Percentiles rank a stretch among this genome's conserved stretches.
These are phyloP conservation scores for Geothlypis trichas DNA, from an alignment of 2,113 vertebrate species.

Conservation along the genomic window DNA sequence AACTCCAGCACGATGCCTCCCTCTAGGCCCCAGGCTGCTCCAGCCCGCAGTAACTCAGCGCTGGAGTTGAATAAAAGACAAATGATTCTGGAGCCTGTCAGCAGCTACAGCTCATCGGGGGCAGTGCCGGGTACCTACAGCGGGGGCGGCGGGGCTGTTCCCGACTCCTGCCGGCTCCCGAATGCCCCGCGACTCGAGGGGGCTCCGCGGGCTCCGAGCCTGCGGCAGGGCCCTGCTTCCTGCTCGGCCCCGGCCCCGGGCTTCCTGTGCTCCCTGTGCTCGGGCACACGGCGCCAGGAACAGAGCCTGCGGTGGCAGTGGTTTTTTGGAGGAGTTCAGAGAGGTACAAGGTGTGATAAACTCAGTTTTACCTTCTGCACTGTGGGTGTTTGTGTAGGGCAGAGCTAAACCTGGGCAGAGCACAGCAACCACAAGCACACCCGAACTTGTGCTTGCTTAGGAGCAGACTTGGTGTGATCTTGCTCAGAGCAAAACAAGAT, in stretches of 20 bases:
- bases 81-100: constrained; percentile 29
- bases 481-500: not conserved
- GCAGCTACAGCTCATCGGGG: not conserved
- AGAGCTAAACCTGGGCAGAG: not conserved
- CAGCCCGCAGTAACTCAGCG: constrained; percentile 21
- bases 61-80: constrained; percentile 33
- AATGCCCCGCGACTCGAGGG: not conserved
- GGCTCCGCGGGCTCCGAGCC: accelerated
- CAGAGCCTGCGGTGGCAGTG: not conserved
- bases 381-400: accelerated
- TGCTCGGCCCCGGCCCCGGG: not conserved
- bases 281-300: not conserved
- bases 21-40: constrained; percentile 54
- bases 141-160: not conserved
- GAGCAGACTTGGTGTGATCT: not conserved
- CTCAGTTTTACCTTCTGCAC: not conserved
- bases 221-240: not conserved
- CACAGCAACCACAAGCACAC: not conserved
- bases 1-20: constrained; percentile 43
- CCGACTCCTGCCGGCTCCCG: not conserved
- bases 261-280: not conserved
- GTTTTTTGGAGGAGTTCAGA: not conserved
- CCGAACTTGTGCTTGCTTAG: not conserved
- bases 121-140: not conserved
- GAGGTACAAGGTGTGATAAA: not conserved